Evolutionary conservation across 1,140 invertebrate species (phyloP), one percentile per base, ranked within the genome.

Genomic region (Drosophila bocki): DNA sequence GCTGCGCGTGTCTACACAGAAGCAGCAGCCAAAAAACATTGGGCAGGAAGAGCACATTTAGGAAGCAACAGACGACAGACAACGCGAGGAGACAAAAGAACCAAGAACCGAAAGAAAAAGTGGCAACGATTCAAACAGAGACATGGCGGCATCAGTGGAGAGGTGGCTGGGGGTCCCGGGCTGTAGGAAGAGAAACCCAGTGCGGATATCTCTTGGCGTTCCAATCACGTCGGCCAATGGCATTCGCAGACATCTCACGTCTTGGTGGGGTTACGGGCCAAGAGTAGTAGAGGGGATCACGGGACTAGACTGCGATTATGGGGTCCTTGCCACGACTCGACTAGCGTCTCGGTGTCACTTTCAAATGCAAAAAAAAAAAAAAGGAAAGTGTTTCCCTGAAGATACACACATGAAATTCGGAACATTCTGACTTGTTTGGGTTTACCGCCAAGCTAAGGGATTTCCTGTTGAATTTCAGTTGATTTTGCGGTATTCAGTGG

Each of bases 151-250:
- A 54, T 26, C 47, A 26, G 9, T n/a, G 35, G 45, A 59, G 29
- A 15, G 47, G 12, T 22, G 15, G 17, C 22, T 48, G 29, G 39
- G 44, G 37, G 48, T 32, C 17, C 51, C 32, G 50, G 50, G 32
- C 33, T 42, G 56, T 12, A n/a, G n/a, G 32, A 44, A 51, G 33
- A 53, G 29, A 62, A 64, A 60, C 57, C 37, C 51, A 54, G 63
- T 70, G 64, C 65, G 65, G 82, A 86, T 86, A 72, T 86, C 17
- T 82, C 65, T 86, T 87, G 59, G 79, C 62, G 78, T 86, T 82
- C 82, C 60, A 86, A 86, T 82, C 78, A 86, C 82, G 82, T 86
- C 51, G 74, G 45, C 22, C 44, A 45, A 35, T 32, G 63, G 37
- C 69, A 72, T 75, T 75, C 61, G 79, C 83, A 84, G 82, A 84